Evolutionary conservation across 2,888 invertebrate genomes (phyloP).

Genomic region (Caenorhabditis sp.): DNA sequence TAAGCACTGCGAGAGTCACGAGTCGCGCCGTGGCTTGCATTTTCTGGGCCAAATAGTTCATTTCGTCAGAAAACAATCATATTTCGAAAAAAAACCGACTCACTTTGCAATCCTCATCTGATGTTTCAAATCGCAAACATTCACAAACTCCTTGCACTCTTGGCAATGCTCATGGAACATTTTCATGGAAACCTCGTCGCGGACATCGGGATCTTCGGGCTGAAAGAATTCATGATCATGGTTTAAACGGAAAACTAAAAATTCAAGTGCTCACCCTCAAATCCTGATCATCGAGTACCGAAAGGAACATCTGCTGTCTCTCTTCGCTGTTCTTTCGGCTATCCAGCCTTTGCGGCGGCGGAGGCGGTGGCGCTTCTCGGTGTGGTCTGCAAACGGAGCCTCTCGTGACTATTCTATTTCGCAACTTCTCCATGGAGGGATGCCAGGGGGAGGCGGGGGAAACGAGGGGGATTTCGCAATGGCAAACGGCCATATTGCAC

Average conservation of each 20-base stretch:
- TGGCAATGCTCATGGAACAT: conserved; percentile 46
- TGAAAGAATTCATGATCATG: too few relatives aligned
- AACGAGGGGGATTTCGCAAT: not conserved
- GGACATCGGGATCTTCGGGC: conserved; percentile 49
- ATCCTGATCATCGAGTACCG: conserved; percentile 3
- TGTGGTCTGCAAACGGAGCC: conserved; percentile 39
- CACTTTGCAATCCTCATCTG: conserved; percentile 43
- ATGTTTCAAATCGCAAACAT: conserved; percentile 18
- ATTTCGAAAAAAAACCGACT: conserved; percentile 5
- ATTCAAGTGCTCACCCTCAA: conserved; percentile 20
- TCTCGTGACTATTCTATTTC: conserved; percentile 27
- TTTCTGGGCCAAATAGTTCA: too few relatives aligned
- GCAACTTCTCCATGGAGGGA: conserved; percentile 15
- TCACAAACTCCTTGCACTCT: conserved; percentile 14
- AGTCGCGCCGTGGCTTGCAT: too few relatives aligned
- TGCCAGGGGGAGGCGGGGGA: too few relatives aligned
- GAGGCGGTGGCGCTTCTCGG: conserved; percentile 30
- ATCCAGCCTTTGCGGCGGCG: conserved; percentile 11
- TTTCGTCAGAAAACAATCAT: too few relatives aligned
- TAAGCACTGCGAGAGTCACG: too few relatives aligned
- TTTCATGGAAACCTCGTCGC: conserved; percentile 25
- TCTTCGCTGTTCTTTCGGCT: conserved; percentile 38
- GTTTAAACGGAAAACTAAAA: too few relatives aligned
- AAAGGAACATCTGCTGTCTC: not conserved
- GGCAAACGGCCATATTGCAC: not conserved